Percentiles rank a stretch among this genome's conserved stretches.
Evolutionary conservation across 2,797 vertebrate species (phyloP).

Genomic region (Neosilurus hyrtlii): DNA sequence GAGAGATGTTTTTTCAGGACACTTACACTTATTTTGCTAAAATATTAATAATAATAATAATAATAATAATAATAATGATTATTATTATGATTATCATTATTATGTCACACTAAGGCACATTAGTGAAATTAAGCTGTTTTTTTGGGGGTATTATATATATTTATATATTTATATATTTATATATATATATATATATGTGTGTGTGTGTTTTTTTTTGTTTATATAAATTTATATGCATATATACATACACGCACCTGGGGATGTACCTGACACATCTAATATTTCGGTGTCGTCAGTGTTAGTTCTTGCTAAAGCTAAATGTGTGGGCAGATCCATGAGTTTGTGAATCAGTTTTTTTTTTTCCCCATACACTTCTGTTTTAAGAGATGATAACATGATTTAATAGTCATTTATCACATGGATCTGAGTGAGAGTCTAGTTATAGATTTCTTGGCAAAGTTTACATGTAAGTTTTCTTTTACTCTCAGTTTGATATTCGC

Average conservation of each 20-base stretch:
- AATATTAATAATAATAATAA: no score
- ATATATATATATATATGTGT: no score
- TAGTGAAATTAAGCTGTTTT: conserved; percentile 10
- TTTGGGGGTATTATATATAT: no score
- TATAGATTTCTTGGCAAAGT: neutral
- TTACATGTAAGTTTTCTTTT: neutral
- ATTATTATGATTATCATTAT: neutral
- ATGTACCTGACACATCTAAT: neutral
- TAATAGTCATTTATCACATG: conserved; percentile 4
- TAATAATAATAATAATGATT: no score
- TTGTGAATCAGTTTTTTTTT: neutral
- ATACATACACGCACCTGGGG: neutral
- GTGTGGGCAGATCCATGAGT: conserved; percentile 28
- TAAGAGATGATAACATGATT: conserved; percentile 15
- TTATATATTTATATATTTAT: no score
- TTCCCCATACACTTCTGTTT: neutral
- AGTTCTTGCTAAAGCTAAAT: conserved; percentile 7
- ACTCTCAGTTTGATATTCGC: neutral
- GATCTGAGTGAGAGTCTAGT: conserved; percentile 11
- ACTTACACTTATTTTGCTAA: no score
- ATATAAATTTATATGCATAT: conserved; percentile 6
- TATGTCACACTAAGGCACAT: conserved; percentile 29
- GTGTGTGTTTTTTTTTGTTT: conserved; percentile 28
- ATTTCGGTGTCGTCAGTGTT: conserved; percentile 24
- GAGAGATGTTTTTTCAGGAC: neutral